Evolutionary conservation across 2,797 vertebrate species (phyloP).

Genomic region (Melanotaenia parkinsoni): DNA sequence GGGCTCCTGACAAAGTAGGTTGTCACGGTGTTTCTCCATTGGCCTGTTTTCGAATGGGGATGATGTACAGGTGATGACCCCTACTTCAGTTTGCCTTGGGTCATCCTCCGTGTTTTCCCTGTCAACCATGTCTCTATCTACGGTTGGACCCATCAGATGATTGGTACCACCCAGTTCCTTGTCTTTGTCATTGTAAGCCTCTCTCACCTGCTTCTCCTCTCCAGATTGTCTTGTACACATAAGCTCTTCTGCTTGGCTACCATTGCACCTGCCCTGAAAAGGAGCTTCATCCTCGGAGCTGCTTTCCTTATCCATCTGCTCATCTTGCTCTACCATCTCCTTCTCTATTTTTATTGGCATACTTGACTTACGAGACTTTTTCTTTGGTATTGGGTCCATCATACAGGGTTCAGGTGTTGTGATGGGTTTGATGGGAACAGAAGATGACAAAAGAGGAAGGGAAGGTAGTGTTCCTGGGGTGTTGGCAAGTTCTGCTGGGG

Average conservation of each 20-base stretch:
- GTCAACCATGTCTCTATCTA: constrained; percentile 65
- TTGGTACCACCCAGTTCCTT: constrained; percentile 73
- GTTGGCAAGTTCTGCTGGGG: constrained; percentile 94
- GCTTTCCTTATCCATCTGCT: constrained; percentile 79
- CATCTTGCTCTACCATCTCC: constrained; percentile 80
- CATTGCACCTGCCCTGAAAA: constrained; percentile 76
- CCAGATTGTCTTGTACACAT: constrained; percentile 55
- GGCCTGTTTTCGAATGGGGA: constrained; percentile 58
- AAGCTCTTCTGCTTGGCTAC: constrained; percentile 56
- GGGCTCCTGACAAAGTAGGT: constrained; percentile 31
- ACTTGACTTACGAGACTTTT: constrained; percentile 97
- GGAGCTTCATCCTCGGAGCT: constrained; percentile 87
- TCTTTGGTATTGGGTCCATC: constrained; percentile 91
- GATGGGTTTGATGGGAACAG: constrained; percentile 85
- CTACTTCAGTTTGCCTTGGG: constrained; percentile 71
- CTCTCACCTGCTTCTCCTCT: constrained; percentile 57
- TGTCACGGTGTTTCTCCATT: constrained; percentile 48
- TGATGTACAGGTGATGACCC: constrained; percentile 63
- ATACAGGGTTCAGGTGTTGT: constrained; percentile 74
- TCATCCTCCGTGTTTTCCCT: constrained; percentile 67
- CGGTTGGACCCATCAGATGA: constrained; percentile 71
- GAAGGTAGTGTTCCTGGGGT: constrained; percentile 92
- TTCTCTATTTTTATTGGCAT: constrained; percentile 99
- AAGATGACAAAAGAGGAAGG: constrained; percentile 91
- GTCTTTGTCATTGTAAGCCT: constrained; percentile 60